A percentile compares a stretch with the other conserved stretches of the same genome.
Conservation (phyloP, 2,888 invertebrate species). For the Platerodrilus igneus region DNA sequence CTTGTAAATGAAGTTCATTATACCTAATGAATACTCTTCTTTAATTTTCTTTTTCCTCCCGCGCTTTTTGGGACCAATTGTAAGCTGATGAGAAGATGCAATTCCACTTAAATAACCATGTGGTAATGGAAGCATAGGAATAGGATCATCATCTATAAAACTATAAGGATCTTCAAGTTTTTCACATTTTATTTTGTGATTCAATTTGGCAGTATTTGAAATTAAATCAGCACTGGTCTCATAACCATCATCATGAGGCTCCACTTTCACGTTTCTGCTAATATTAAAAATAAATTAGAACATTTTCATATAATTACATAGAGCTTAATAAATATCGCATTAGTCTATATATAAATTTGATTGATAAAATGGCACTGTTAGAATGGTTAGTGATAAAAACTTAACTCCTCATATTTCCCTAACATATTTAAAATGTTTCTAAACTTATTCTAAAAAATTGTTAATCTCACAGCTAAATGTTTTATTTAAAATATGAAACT, state of each 20-base stretch:
- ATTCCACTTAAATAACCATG: conserved; percentile 45
- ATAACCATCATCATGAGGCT: conserved; percentile 85
- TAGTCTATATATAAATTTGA: too few species aligned
- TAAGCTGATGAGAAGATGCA: conserved; percentile 41
- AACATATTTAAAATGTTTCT: too few species aligned
- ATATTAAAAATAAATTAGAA: neutral
- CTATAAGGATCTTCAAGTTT: conserved; percentile 73
- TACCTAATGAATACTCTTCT: conserved; percentile 52
- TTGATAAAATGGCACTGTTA: too few species aligned
- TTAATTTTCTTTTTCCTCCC: conserved; percentile 83
- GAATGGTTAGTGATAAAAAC: too few species aligned
- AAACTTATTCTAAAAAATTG: too few species aligned
- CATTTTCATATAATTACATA: too few species aligned
- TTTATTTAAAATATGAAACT: too few species aligned
- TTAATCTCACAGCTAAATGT: too few species aligned
- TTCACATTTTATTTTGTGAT: conserved; percentile 47
- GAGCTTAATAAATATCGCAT: too few species aligned
- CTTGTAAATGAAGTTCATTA: neutral
- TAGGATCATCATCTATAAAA: conserved; percentile 76
- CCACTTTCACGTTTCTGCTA: conserved; percentile 50
- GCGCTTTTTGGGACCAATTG: conserved; percentile 69
- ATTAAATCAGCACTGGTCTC: conserved; percentile 71
- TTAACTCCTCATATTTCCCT: too few species aligned
- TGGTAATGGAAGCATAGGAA: conserved; percentile 45
- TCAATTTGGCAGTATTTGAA: conserved; percentile 43